Conservation (phyloP, 2,888 invertebrate genomes). For the Leptarthrus brevirostris region DNA sequence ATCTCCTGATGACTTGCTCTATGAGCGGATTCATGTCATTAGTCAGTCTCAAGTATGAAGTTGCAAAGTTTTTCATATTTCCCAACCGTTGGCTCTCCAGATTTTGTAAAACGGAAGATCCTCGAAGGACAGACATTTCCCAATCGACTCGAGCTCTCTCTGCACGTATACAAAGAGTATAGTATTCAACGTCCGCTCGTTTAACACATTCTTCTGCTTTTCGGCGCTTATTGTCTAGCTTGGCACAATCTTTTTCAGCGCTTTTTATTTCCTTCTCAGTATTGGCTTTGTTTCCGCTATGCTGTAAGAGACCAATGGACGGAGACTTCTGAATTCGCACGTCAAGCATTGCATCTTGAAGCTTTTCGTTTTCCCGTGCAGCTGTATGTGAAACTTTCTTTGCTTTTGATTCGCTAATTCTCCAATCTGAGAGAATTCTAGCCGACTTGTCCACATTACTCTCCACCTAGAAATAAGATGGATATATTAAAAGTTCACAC, state of each 20-base stretch:
- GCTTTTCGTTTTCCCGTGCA: conserved; percentile 90
- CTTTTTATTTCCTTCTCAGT: conserved; percentile 67
- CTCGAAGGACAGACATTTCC: conserved; percentile 90
- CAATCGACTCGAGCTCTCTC: conserved; percentile 91
- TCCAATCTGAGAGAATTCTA: conserved; percentile 84
- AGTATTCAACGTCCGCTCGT: conserved; percentile 93
- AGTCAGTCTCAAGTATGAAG: conserved; percentile 74
- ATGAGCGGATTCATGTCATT: conserved; percentile 82
- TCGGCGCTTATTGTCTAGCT: conserved; percentile 87
- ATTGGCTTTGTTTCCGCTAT: conserved; percentile 60
- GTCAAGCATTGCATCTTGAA: conserved; percentile 81
- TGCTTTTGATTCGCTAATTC: conserved; percentile 86
- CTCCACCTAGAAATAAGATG: conserved; percentile 75
- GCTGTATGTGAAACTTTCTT: conserved; percentile 90
- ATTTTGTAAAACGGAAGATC: conserved; percentile 86
- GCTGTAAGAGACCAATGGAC: conserved; percentile 61
- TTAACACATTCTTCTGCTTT: conserved; percentile 92
- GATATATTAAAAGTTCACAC: background rate
- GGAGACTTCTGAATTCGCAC: conserved; percentile 68
- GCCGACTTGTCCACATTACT: conserved; percentile 87
- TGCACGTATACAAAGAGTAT: conserved; percentile 88
- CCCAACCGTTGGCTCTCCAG: conserved; percentile 90
- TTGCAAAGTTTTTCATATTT: conserved; percentile 79
- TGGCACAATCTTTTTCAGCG: conserved; percentile 75
- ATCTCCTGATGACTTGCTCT: conserved; percentile 71